Evolutionary conservation across 2,113 vertebrate genomes (phyloP).

Genomic region (Oreochromis aureus): DNA sequence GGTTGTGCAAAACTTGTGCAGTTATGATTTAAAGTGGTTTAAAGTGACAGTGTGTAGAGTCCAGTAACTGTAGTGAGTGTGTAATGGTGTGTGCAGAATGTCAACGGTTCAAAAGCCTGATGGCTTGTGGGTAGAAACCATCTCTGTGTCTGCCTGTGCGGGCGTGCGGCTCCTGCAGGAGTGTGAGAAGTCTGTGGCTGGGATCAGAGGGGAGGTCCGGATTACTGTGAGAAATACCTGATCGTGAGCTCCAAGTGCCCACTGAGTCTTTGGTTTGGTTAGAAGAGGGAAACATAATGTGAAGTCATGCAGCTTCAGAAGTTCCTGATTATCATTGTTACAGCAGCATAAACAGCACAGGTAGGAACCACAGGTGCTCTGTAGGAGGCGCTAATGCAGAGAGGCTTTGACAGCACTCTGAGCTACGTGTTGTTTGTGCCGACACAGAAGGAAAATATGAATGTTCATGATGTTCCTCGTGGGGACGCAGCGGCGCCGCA

Average conservation of each 20-base stretch:
- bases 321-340: not conserved
- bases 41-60: not conserved
- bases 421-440: not conserved
- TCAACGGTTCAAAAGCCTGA: not conserved
- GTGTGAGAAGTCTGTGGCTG: fast-evolving
- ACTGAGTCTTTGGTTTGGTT: not conserved
- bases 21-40: not conserved
- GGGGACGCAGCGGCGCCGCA: not conserved
- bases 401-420: not conserved
- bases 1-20: not conserved
- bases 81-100: not conserved
- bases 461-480: not conserved
- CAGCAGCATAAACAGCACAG: not conserved
- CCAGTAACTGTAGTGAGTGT: not conserved
- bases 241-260: not conserved
- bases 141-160: not conserved
- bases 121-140: not conserved
- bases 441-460: not conserved
- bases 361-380: not conserved
- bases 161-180: not conserved
- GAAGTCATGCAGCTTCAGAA: not conserved
- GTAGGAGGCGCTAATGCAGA: not conserved
- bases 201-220: not conserved
- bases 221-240: not conserved
- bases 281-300: not conserved